Evolutionary conservation across 2,113 vertebrate species (phyloP).

Genomic region (Trochalopteron elliotii): DNA sequence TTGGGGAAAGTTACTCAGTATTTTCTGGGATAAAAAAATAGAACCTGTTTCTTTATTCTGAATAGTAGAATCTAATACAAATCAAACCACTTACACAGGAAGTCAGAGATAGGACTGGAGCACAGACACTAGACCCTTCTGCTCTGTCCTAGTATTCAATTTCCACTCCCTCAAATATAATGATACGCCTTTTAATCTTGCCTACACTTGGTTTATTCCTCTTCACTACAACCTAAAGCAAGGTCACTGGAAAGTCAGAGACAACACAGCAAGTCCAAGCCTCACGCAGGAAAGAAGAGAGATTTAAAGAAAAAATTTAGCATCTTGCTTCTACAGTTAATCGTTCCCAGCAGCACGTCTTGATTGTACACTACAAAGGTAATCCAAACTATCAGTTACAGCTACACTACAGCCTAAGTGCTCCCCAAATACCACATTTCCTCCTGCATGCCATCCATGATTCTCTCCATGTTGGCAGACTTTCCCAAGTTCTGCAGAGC

Average conservation of each 20-base stretch:
- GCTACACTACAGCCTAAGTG: not conserved
- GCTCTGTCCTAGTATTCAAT: not conserved
- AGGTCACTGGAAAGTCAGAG: slow-evolving; percentile 50
- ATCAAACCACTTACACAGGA: not conserved
- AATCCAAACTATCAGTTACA: slow-evolving; percentile 18
- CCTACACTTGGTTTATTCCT: not conserved
- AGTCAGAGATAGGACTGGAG: not conserved
- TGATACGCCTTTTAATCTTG: not conserved
- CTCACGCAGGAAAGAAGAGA: not conserved
- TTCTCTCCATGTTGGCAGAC: not conserved
- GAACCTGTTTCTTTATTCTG: not conserved
- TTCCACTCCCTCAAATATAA: slow-evolving; percentile 33
- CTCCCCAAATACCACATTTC: not conserved
- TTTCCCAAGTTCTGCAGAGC: not conserved
- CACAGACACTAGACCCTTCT: not conserved
- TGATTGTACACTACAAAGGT: not conserved
- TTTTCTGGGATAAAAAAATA: not conserved
- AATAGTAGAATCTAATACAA: not conserved
- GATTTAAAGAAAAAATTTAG: not conserved
- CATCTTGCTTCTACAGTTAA: slow-evolving; percentile 20
- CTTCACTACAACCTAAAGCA: slow-evolving; percentile 9
- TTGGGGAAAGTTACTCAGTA: not conserved
- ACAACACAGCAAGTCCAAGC: not conserved
- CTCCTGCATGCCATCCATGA: not conserved
- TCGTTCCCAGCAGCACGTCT: not conserved